Conservation (phyloP, 2,113 vertebrate species). For the Australoheros scitulus region DNA sequence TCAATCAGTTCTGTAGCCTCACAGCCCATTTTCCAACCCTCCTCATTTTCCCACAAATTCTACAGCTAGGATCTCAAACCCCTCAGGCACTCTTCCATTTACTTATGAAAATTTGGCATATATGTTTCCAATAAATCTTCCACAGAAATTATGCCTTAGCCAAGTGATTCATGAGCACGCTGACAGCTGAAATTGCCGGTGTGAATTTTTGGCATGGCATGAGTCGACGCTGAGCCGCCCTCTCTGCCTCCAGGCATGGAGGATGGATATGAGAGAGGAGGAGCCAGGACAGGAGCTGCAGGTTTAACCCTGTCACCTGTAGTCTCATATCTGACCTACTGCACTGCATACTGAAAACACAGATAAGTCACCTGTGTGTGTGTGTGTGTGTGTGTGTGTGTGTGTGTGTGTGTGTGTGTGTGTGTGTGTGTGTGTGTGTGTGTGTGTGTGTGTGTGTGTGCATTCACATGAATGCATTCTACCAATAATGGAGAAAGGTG, state of each 20-base stretch:
- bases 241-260: conserved; percentile 51
- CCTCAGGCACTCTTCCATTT: conserved; percentile 60
- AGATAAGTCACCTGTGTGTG: not conserved
- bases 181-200: conserved; percentile 84
- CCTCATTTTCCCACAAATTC: conserved; percentile 45
- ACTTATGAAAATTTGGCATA: conserved; percentile 75
- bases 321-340: conserved; percentile 45
- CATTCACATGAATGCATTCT: no score
- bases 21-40: conserved; percentile 7
- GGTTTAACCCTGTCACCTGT: conserved; percentile 66
- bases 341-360: conserved; percentile 22
- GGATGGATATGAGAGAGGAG: conserved; percentile 45
- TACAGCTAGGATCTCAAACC: conserved; percentile 26
- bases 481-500: no score
- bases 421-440: no score
- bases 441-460: not conserved
- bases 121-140: conserved; percentile 82
- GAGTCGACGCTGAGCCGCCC: conserved; percentile 63
- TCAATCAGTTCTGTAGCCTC: conserved; percentile 22
- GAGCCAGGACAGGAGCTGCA: conserved; percentile 41
- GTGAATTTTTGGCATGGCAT: conserved; percentile 82
- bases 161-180: conserved; percentile 79
- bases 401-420: not conserved
- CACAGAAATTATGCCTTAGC: conserved; percentile 79
- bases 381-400: not conserved